Percentiles rank a stretch among this genome's conserved stretches.
These are phyloP conservation scores for Xestia xanthographa DNA, from an alignment of 2,888 invertebrate genomes.

Conservation along the genomic window DNA sequence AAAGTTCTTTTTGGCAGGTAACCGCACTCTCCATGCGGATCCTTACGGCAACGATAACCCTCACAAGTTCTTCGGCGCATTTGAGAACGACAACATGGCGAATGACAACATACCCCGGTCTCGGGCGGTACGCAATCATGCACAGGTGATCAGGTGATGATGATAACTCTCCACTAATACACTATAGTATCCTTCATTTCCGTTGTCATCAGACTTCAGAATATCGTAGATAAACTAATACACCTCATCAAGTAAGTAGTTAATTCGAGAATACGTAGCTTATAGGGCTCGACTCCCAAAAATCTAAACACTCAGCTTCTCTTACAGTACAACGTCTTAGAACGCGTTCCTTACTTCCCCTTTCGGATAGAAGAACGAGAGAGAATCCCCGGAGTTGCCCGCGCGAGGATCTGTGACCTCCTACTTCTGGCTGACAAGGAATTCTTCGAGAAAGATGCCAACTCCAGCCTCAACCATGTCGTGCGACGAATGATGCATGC, in stretches of 20 bases:
- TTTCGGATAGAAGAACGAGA: conserved; percentile 76
- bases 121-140: conserved; percentile 76
- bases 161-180: conserved; percentile 27
- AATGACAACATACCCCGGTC: too few species aligned
- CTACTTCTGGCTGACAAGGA: conserved; percentile 87
- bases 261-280: background rate
- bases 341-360: conserved; percentile 74
- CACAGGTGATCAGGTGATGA: conserved; percentile 88
- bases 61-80: conserved; percentile 76
- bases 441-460: conserved; percentile 85
- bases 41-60: conserved; percentile 81
- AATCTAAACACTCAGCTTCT: conserved; percentile 26
- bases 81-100: conserved; percentile 78
- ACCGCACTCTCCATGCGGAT: conserved; percentile 84
- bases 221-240: background rate
- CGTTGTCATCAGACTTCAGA: background rate
- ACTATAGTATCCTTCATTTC: background rate
- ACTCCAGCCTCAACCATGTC: conserved; percentile 84
- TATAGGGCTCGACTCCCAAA: background rate
- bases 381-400: conserved; percentile 74
- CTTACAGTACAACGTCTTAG: conserved; percentile 54
- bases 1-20: conserved; percentile 69
- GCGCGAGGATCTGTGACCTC: conserved; percentile 85
- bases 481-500: conserved; percentile 87
- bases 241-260: background rate